phyloP scores from a whole-genome alignment of 2,888 invertebrate genomes.

The Idaea biselata region DNA sequence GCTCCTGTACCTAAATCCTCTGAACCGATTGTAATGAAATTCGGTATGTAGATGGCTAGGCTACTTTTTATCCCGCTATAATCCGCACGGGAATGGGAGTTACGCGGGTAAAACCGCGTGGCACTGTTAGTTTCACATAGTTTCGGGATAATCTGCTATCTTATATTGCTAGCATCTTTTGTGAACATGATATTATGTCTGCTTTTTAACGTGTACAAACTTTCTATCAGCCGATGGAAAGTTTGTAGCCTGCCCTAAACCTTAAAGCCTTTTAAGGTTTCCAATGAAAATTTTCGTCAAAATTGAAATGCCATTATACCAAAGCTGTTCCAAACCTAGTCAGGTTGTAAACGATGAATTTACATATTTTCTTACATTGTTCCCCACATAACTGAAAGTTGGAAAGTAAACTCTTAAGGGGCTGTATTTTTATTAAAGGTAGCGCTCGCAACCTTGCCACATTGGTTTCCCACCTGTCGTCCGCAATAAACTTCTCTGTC shows the following conservation, averaged over 20 bases:
- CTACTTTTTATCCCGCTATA: no score
- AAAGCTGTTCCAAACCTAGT: neutral
- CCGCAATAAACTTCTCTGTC: neutral
- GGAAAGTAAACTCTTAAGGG: neutral
- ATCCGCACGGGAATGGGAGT: no score
- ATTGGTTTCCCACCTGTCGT: constrained; percentile 2
- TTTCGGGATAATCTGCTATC: no score
- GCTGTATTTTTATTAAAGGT: neutral
- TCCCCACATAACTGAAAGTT: neutral
- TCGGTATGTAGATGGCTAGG: no score
- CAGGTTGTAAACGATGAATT: neutral
- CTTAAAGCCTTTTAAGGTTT: neutral
- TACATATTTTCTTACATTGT: neutral
- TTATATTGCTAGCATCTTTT: no score
- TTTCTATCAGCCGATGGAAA: neutral
- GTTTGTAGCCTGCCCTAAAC: neutral
- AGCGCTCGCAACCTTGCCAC: neutral
- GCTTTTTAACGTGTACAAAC: no score
- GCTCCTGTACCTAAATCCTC: no score
- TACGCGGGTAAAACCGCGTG: no score
- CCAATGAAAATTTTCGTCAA: neutral
- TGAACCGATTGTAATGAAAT: no score
- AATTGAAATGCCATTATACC: neutral
- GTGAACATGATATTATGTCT: no score
- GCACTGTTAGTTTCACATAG: no score